Evolutionary conservation across 1,140 invertebrate species (phyloP).

Genomic region (Ditylenchus dipsaci): DNA sequence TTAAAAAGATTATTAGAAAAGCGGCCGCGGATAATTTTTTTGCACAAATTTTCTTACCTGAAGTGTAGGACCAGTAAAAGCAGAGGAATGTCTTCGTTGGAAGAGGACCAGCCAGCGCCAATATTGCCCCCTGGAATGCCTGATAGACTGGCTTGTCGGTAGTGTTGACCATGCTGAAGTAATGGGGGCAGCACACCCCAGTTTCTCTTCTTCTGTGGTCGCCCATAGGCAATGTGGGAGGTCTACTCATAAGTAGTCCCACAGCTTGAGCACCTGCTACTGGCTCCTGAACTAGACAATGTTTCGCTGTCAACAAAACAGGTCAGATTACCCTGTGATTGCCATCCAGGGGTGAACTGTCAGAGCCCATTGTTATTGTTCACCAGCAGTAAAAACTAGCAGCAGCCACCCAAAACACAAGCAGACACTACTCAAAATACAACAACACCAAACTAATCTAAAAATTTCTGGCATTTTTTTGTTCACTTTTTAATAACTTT

Average conservation of each 20-base stretch:
- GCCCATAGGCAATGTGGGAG: neutral
- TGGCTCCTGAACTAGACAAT: neutral
- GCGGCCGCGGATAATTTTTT: too few species aligned
- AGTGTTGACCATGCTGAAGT: neutral
- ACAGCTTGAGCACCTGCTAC: neutral
- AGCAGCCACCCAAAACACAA: too few species aligned
- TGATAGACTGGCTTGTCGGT: neutral
- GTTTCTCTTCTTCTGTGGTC: neutral
- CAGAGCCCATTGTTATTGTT: neutral
- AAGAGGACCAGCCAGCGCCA: neutral
- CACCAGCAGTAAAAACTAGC: too few species aligned
- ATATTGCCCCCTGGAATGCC: neutral
- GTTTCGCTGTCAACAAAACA: too few species aligned
- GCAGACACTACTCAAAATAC: too few species aligned
- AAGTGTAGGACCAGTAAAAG: too few species aligned
- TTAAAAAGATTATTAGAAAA: too few species aligned
- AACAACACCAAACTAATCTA: too few species aligned
- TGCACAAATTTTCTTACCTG: too few species aligned
- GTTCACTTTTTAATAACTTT: too few species aligned
- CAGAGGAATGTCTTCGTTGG: neutral
- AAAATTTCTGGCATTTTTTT: too few species aligned
- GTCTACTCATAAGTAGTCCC: neutral
- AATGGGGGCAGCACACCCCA: neutral
- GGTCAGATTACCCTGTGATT: neutral
- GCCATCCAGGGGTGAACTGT: neutral